phyloP scores from a whole-genome alignment of 2,888 invertebrate species.

The Drosophila fungiperda region DNA sequence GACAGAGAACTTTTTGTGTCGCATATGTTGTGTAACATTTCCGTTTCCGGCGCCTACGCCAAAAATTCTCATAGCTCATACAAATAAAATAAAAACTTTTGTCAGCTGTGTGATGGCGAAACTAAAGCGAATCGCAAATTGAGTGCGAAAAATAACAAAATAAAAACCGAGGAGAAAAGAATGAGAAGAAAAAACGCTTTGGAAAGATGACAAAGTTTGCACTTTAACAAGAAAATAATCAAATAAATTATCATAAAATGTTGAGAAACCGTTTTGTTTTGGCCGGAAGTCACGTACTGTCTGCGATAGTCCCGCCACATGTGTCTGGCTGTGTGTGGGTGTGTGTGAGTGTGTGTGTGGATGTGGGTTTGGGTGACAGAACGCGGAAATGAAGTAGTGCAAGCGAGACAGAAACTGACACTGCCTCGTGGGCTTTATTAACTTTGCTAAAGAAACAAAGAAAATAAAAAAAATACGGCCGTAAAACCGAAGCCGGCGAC shows the following conservation, averaged over 20 bases:
- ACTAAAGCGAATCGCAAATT: constrained; percentile 37
- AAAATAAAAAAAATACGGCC: constrained; percentile 10
- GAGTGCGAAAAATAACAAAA: constrained; percentile 45
- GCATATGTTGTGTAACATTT: constrained; percentile 79
- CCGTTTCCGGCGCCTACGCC: constrained; percentile 71
- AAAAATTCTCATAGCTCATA: constrained; percentile 23
- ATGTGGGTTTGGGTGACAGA: constrained; percentile 10
- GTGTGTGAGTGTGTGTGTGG: constrained; percentile 16
- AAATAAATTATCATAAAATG: constrained; percentile 81
- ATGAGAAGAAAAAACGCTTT: constrained; percentile 21
- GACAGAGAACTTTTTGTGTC: constrained; percentile 48
- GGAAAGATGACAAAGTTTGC: constrained; percentile 75
- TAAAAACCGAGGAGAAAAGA: constrained; percentile 32
- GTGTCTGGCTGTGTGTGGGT: constrained; percentile 14
- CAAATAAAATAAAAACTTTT: constrained; percentile 42
- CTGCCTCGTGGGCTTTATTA: constrained; percentile 65
- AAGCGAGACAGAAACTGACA: constrained; percentile 16
- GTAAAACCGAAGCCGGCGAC: constrained; percentile 4
- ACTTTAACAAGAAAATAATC: constrained; percentile 81
- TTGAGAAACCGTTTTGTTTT: constrained; percentile 77
- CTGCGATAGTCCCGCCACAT: constrained; percentile 56
- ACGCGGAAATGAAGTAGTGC: constrained; percentile 17
- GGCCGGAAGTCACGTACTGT: constrained; percentile 81
- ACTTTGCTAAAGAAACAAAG: constrained; percentile 67
- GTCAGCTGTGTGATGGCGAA: constrained; percentile 12